Evolutionary conservation across 2,888 invertebrate species (phyloP).

Genomic region (Parnassius mnemosyne): DNA sequence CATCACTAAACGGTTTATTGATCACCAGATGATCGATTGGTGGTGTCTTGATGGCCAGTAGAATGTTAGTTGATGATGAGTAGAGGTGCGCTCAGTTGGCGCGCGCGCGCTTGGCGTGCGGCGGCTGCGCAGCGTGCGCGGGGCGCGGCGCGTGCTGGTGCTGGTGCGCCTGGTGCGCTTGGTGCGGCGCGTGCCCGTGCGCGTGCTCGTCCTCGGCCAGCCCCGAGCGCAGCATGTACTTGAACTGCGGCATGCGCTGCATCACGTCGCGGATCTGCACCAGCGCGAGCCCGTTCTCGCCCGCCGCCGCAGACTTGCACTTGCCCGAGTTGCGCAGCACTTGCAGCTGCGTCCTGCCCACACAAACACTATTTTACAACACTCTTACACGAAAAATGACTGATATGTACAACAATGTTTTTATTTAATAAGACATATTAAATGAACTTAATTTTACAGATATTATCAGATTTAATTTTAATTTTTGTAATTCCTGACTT

Average conservation of each 20-base stretch:
- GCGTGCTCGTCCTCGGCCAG: slow-evolving; percentile 50
- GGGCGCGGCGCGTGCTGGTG: slow-evolving; percentile 31
- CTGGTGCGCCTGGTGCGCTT: slow-evolving; percentile 28
- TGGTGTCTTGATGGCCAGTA: no score
- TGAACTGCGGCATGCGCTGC: slow-evolving; percentile 92
- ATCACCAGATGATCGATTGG: no score
- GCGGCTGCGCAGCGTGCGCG: slow-evolving; percentile 28
- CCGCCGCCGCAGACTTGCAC: slow-evolving; percentile 82
- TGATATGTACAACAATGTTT: no score
- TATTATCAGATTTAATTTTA: no score
- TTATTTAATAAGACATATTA: no score
- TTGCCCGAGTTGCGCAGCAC: slow-evolving; percentile 88
- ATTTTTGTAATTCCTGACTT: no score
- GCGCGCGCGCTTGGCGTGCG: slow-evolving; percentile 55
- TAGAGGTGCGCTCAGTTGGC: no score
- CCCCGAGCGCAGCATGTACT: slow-evolving; percentile 87
- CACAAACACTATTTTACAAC: not conserved
- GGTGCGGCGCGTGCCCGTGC: slow-evolving; percentile 38
- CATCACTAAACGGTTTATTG: no score
- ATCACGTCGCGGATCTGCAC: slow-evolving; percentile 92
- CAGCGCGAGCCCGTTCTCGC: slow-evolving; percentile 87
- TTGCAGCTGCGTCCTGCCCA: slow-evolving; percentile 85
- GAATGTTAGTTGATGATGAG: no score
- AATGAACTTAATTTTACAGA: no score
- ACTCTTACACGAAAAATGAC: no score